These are phyloP conservation scores for Tipula lateralis DNA, from an alignment of 2,888 invertebrate genomes.

Conservation along the genomic window DNA sequence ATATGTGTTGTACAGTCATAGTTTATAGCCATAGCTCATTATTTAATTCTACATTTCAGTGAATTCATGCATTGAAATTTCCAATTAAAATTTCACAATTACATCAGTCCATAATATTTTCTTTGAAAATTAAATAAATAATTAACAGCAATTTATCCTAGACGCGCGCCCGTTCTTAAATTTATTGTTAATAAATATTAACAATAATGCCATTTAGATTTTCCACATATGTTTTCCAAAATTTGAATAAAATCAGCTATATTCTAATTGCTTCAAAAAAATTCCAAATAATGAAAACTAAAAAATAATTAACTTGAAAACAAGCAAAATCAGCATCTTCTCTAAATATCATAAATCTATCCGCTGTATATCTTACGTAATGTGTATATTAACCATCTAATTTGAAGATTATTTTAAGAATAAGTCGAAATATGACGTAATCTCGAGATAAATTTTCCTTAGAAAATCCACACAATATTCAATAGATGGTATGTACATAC, in stretches of 20 bases:
- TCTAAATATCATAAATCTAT: slow-evolving; percentile 24
- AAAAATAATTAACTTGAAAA: neutral
- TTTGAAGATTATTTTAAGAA: slow-evolving; percentile 24
- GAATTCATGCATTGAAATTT: neutral
- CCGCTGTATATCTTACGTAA: neutral
- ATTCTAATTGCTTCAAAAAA: neutral
- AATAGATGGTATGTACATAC: neutral
- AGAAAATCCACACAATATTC: neutral
- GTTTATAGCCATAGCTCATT: neutral
- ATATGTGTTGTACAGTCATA: neutral
- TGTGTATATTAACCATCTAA: slow-evolving; percentile 9
- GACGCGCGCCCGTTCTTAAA: neutral
- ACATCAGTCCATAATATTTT: neutral
- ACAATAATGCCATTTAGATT: slow-evolving; percentile 5
- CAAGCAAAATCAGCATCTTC: neutral
- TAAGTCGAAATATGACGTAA: slow-evolving; percentile 24
- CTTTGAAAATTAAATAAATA: neutral
- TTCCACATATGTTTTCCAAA: slow-evolving; percentile 11
- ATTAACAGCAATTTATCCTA: neutral
- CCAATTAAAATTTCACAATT: neutral
- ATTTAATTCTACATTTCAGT: neutral
- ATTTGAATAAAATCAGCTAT: neutral
- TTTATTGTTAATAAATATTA: neutral
- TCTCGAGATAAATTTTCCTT: neutral
- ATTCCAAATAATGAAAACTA: slow-evolving; percentile 9